Percentiles rank a stretch among this genome's conserved stretches.
phyloP scores from a whole-genome alignment of 2,113 vertebrate genomes.

The Entelurus aequoreus region DNA sequence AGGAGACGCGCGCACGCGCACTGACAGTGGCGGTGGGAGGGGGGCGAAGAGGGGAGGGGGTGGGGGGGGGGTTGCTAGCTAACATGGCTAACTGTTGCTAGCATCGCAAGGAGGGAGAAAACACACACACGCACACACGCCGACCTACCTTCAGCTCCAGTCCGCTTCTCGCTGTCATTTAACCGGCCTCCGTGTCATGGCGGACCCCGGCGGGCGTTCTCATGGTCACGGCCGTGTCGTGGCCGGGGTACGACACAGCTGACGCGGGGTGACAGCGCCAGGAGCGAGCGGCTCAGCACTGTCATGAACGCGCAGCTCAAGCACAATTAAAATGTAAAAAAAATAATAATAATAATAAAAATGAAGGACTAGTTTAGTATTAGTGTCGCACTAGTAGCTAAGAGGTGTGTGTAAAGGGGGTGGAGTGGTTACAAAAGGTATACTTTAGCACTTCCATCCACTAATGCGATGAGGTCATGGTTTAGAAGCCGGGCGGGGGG shows the following conservation, averaged over 20 bases:
- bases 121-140: constrained; percentile 24
- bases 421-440: constrained; percentile 60
- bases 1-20: constrained; percentile 39
- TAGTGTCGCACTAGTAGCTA: constrained; percentile 14
- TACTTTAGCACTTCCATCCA: constrained; percentile 78
- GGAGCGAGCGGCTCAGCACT: constrained; percentile 19
- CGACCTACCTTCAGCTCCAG: constrained; percentile 43
- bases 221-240: constrained; percentile 50
- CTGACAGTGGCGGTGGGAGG: constrained; percentile 20
- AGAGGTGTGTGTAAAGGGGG: constrained; percentile 12
- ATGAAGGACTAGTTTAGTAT: neutral
- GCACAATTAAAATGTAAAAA: neutral
- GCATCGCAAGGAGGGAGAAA: neutral
- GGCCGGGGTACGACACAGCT: constrained; percentile 43
- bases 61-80: constrained; percentile 2
- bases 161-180: constrained; percentile 11
- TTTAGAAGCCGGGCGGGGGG: constrained; percentile 43
- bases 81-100: neutral
- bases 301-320: constrained; percentile 1
- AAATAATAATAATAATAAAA: neutral
- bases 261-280: constrained; percentile 54
- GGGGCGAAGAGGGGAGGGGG: neutral
- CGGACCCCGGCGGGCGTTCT: constrained; percentile 29
- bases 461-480: constrained; percentile 85
- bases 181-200: constrained; percentile 47